Percentiles rank a stretch among this genome's conserved stretches.
phyloP scores from a whole-genome alignment of 2,797 vertebrate species.

The Pampus argenteus region DNA sequence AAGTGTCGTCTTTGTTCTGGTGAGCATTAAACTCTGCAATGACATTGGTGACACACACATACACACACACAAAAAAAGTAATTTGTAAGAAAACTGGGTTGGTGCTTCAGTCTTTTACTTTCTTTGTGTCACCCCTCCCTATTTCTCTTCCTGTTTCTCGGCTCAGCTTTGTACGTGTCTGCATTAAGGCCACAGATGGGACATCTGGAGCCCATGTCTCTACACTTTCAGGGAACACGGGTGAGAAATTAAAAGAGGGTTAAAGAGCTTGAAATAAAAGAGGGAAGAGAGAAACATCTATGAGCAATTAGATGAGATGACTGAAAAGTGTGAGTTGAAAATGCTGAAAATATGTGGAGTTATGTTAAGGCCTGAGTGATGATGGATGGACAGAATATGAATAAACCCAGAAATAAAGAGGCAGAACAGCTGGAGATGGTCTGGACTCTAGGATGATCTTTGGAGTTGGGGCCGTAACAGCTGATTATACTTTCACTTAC shows the following conservation, averaged over 20 bases:
- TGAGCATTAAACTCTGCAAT: not conserved
- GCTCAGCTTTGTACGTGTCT: slow-evolving; percentile 22
- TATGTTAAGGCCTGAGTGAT: not conserved
- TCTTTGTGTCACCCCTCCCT: not conserved
- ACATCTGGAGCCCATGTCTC: slow-evolving; percentile 54
- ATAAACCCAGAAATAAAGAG: slow-evolving; percentile 23
- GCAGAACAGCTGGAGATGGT: slow-evolving; percentile 48
- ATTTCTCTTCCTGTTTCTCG: slow-evolving; percentile 1
- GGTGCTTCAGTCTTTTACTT: not conserved
- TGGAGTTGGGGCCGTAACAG: slow-evolving; percentile 44
- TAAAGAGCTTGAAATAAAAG: slow-evolving; percentile 1
- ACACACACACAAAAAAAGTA: not conserved
- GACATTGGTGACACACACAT: not conserved
- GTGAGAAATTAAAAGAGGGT: not conserved
- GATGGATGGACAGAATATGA: slow-evolving; percentile 24
- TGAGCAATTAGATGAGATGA: not conserved
- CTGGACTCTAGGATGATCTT: slow-evolving; percentile 34
- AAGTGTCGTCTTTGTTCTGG: not conserved
- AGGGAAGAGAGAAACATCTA: not conserved
- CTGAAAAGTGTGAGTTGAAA: slow-evolving; percentile 1
- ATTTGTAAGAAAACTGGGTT: not conserved
- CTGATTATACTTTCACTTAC: slow-evolving; percentile 69
- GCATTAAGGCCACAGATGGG: slow-evolving; percentile 27
- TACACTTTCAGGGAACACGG: slow-evolving; percentile 1
- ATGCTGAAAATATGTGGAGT: slow-evolving; percentile 8